A percentile compares a stretch with the other conserved stretches of the same genome.
These are phyloP conservation scores for Chelonia mydas DNA, from an alignment of 2,797 vertebrate species.

Conservation along the genomic window DNA sequence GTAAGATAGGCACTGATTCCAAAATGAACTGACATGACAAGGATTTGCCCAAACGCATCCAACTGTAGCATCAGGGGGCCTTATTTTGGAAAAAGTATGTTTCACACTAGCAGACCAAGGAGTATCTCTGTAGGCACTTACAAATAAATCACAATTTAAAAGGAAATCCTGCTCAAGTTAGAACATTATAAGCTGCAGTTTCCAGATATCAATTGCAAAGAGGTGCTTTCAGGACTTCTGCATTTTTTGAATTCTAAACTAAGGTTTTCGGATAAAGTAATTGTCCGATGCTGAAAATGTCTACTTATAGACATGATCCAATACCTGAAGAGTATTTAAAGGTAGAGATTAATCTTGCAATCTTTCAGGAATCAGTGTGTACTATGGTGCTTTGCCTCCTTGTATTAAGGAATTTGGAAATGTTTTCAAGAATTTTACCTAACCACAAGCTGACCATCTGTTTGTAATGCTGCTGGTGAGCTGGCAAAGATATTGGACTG, in stretches of 20 bases:
- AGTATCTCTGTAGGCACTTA: background rate
- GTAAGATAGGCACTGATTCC: background rate
- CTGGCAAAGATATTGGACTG: background rate
- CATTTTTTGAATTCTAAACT: background rate
- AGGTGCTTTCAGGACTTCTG: background rate
- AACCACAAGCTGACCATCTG: accelerated
- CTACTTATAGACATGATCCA: background rate
- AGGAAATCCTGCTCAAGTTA: background rate
- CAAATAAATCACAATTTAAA: background rate
- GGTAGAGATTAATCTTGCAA: background rate
- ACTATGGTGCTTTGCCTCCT: background rate
- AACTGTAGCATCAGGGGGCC: background rate
- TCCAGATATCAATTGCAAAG: background rate
- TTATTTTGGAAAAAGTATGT: background rate
- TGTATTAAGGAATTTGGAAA: background rate
- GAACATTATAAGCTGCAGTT: background rate
- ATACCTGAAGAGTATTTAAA: background rate
- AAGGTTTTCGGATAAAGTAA: background rate
- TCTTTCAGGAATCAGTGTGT: background rate
- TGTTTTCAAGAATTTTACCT: too few species aligned
- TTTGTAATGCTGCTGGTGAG: background rate
- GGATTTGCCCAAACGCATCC: background rate
- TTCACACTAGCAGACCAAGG: background rate
- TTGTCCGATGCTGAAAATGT: background rate
- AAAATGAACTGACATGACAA: background rate